Conservation (phyloP, 2,888 invertebrate genomes). For the Euproctis similis region DNA sequence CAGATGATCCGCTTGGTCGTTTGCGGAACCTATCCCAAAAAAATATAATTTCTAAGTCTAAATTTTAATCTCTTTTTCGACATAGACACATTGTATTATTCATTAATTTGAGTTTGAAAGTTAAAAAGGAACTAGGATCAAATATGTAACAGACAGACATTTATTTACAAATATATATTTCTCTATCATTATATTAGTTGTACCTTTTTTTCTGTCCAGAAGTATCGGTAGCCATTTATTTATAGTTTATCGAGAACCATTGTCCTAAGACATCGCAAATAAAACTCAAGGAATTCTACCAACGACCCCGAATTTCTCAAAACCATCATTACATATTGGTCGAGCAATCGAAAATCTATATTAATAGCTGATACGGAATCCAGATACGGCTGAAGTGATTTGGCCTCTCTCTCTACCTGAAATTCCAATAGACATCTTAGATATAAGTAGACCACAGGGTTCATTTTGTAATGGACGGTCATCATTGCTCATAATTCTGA, state of each 20-base stretch:
- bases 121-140: too few relatives aligned
- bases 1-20: too few relatives aligned
- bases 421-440: conserved; percentile 2
- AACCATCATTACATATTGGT: conserved; percentile 38
- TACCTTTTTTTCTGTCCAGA: too few relatives aligned
- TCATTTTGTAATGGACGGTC: conserved; percentile 22
- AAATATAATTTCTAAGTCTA: too few relatives aligned
- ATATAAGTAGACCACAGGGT: conserved; percentile 7
- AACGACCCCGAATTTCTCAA: conserved; percentile 22
- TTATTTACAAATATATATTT: too few relatives aligned
- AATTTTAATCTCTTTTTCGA: too few relatives aligned
- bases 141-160: too few relatives aligned
- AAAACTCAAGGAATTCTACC: conserved; percentile 16
- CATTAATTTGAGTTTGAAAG: too few relatives aligned
- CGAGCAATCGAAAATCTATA: conserved; percentile 43
- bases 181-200: too few relatives aligned
- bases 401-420: conserved; percentile 13
- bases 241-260: conserved; percentile 1
- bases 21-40: too few relatives aligned
- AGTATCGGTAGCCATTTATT: too few relatives aligned
- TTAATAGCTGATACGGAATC: conserved; percentile 44
- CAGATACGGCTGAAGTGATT: conserved; percentile 21
- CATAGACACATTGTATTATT: too few relatives aligned
- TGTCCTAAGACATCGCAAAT: conserved; percentile 6
- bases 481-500: conserved; percentile 37